Evolutionary conservation across 2,113 vertebrate species (phyloP).

Genomic region (Hypanus sabinus): DNA sequence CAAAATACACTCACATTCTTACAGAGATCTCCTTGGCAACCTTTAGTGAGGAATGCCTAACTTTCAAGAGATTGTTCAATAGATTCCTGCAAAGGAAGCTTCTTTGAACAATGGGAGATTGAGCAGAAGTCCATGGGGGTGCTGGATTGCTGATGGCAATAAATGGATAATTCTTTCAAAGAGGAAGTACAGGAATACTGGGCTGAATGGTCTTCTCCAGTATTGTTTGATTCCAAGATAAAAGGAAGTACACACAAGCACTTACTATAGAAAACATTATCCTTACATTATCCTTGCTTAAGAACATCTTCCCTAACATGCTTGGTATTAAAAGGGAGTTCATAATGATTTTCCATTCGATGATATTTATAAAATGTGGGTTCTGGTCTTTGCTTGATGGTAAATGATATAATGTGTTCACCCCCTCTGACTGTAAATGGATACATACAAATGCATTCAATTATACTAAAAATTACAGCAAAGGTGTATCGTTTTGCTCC

Average conservation of each 20-base stretch:
- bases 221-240: neutral
- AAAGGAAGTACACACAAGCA: neutral
- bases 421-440: neutral
- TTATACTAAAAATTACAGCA: neutral
- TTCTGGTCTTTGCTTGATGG: neutral
- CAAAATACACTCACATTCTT: too few species aligned
- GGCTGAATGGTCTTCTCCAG: neutral
- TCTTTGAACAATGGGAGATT: neutral
- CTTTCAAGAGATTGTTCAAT: too few species aligned
- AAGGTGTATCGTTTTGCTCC: neutral
- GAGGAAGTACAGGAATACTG: neutral
- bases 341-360: neutral
- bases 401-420: slow-evolving; percentile 19
- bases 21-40: too few species aligned
- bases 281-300: neutral
- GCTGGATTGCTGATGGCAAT: neutral
- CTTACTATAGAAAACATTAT: neutral
- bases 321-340: neutral
- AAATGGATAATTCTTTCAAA: slow-evolving; percentile 3
- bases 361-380: neutral
- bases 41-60: too few species aligned
- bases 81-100: neutral
- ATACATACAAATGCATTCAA: neutral
- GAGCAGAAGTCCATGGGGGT: neutral
- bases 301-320: neutral